Conservation (phyloP, 2,888 invertebrate genomes). For the Junonia oenone region DNA sequence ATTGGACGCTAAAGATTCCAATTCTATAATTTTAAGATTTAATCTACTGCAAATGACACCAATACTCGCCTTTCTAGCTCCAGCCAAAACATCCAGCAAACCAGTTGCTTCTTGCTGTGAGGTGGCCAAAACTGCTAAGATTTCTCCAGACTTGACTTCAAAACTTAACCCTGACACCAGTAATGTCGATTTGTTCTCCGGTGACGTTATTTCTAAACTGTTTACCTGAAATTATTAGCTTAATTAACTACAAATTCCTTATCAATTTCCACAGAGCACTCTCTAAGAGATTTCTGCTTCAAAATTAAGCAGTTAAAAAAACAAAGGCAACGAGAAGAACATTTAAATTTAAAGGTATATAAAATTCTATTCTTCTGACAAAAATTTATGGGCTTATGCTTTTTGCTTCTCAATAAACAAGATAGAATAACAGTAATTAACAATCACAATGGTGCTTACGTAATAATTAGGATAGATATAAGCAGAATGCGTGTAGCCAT, state of each 20-base stretch:
- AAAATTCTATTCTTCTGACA: too few relatives aligned
- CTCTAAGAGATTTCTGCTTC: too few relatives aligned
- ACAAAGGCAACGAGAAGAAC: too few relatives aligned
- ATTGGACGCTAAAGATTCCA: too few relatives aligned
- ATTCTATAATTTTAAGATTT: too few relatives aligned
- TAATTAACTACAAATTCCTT: too few relatives aligned
- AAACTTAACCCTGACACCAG: constrained; percentile 88
- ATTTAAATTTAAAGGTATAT: too few relatives aligned
- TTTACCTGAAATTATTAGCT: too few relatives aligned
- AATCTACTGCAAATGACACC: neutral
- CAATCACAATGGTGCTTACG: constrained; percentile 50
- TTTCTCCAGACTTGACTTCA: constrained; percentile 94
- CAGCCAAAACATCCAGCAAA: constrained; percentile 91
- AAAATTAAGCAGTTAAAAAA: too few relatives aligned
- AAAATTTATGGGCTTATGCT: too few relatives aligned
- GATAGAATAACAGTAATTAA: neutral
- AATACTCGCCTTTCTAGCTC: constrained; percentile 77
- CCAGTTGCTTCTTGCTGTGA: constrained; percentile 92
- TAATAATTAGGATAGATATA: constrained; percentile 83
- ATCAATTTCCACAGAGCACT: too few relatives aligned
- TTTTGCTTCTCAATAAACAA: neutral
- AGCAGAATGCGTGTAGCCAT: constrained; percentile 75
- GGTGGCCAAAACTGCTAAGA: constrained; percentile 94
- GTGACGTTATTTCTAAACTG: constrained; percentile 81
- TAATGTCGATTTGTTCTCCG: constrained; percentile 75